Conservation (phyloP, 2,888 invertebrate genomes). For the Cheilosia urbana region DNA sequence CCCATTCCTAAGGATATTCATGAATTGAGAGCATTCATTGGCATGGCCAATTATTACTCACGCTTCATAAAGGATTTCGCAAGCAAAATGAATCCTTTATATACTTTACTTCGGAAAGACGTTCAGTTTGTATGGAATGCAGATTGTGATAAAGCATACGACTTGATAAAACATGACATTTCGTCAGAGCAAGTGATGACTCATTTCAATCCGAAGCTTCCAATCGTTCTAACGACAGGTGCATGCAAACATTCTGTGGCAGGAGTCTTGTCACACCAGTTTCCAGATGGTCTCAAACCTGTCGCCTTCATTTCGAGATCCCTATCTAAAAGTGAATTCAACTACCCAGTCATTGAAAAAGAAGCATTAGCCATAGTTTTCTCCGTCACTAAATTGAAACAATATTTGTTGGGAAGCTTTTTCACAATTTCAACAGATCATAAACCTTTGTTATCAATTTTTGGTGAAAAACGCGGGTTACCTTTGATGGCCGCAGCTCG, state of each 20-base stretch:
- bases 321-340: slow-evolving; percentile 24
- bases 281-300: slow-evolving; percentile 31
- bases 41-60: slow-evolving; percentile 80
- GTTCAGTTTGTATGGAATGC: slow-evolving; percentile 34
- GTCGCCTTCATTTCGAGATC: slow-evolving; percentile 32
- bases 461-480: no score
- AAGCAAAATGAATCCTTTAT: slow-evolving; percentile 29
- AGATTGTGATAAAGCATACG: slow-evolving; percentile 22
- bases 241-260: slow-evolving; percentile 30
- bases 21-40: slow-evolving; percentile 78
- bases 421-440: background rate
- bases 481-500: no score
- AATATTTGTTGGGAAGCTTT: slow-evolving; percentile 16
- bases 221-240: slow-evolving; percentile 44
- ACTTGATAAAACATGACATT: slow-evolving; percentile 30
- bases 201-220: slow-evolving; percentile 41
- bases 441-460: no score
- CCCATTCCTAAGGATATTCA: slow-evolving; percentile 74
- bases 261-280: slow-evolving; percentile 42
- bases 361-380: slow-evolving; percentile 19
- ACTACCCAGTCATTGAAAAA: slow-evolving; percentile 7
- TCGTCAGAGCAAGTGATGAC: slow-evolving; percentile 42
- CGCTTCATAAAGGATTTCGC: slow-evolving; percentile 78
- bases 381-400: slow-evolving; percentile 17
- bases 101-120: slow-evolving; percentile 28